phyloP scores from a whole-genome alignment of 2,113 vertebrate genomes.

The Gymnorhina tibicen region DNA sequence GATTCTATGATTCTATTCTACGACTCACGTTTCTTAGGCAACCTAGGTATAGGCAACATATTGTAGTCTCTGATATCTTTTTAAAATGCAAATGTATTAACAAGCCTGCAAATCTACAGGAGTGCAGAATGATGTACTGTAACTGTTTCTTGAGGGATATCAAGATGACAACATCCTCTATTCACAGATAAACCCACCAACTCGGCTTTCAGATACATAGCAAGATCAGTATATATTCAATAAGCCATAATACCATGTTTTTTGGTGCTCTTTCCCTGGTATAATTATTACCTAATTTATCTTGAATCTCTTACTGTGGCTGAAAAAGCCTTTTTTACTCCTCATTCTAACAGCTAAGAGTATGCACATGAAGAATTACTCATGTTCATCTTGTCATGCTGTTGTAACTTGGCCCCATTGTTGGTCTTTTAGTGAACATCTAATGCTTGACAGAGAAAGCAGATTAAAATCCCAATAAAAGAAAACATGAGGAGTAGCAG shows the following conservation, averaged over 20 bases:
- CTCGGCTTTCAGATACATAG: neutral
- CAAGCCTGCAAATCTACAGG: neutral
- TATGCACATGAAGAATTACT: neutral
- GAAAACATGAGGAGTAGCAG: neutral
- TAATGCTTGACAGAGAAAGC: neutral
- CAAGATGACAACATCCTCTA: neutral
- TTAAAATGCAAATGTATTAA: neutral
- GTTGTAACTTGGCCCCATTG: fast-evolving
- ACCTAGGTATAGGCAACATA: neutral
- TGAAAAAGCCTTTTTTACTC: neutral
- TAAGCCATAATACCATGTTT: neutral
- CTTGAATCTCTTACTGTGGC: neutral
- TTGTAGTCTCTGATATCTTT: neutral
- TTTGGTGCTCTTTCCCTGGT: neutral
- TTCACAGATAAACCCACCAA: neutral
- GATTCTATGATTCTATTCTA: neutral
- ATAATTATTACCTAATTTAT: neutral
- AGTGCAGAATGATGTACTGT: neutral
- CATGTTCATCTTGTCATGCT: neutral
- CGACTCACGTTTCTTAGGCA: neutral
- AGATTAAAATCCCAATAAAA: neutral
- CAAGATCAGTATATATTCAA: neutral
- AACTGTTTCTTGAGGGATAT: neutral
- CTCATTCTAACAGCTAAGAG: neutral
- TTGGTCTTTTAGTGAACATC: neutral